Base-by-base conservation (phyloP, 1,140 invertebrate genomes). In the Papilio xuthus region DNA sequence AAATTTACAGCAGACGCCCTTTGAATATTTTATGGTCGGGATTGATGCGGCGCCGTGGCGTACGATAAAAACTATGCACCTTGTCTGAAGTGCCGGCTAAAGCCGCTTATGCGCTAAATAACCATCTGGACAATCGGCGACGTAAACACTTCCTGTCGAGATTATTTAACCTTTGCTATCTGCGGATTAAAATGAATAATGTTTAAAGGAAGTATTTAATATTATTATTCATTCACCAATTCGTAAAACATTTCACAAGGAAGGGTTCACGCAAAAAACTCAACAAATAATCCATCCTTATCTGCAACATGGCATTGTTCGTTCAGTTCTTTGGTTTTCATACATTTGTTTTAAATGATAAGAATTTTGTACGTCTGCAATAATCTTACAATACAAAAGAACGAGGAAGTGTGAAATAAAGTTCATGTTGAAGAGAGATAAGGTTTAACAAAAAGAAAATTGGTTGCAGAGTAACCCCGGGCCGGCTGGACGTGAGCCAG, bases 1-100 rank as follows among this genome's bases (percentile, higher is more conserved):
- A 89, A 87, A 88, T 90, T 88, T 85, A 89, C 82, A 78, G 79
- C 81, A 83, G 83, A 84, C 82, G 81, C 60, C 78, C 80, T 84
- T 82, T 81, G 82, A 84, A 86, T 87, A 84, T 85, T 85, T 84
- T 83, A 85, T 83, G 79, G 79, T 72, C 72, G 81, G 79, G 82
- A 80, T 82, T 50, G 74, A 77, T 80, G 26, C 79, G 84, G 86
- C 86, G 86, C 82, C 81, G 75, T n/a, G 28, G 73, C 50, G 42
- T 41, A 47, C 69, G 78, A 85, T 84, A 85, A 85, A 85, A 85
- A 83, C 70, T 79, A 81, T 56, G 60, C 73, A 67, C 74, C 56
- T 81, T 76, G 79, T 82, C 80, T 80, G 75, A 76, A 74, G 80
- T 73, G 53, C 71, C 78, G 63, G n/a, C 67, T 69, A 76, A 78